A percentile compares a stretch with the other conserved stretches of the same genome.
These are phyloP conservation scores for Ephydatia muelleri DNA, from an alignment of 37 sponge, comb jelly and placozoan genomes.

Conservation along the genomic window DNA sequence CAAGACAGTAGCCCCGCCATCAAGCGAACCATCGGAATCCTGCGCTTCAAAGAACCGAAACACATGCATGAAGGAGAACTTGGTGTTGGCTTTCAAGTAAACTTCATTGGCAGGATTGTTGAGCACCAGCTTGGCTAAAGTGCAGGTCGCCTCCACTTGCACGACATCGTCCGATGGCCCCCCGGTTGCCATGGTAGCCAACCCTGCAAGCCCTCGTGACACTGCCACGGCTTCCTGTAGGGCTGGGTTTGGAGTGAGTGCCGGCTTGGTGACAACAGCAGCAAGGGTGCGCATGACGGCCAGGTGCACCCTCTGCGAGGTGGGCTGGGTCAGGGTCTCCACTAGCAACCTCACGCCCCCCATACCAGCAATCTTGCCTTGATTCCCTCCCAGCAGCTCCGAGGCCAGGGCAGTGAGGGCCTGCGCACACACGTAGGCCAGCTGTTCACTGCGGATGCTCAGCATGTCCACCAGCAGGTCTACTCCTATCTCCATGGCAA, in stretches of 20 bases:
- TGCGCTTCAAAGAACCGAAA: slow-evolving; percentile 55
- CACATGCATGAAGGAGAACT: slow-evolving; percentile 54
- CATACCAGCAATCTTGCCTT: slow-evolving; percentile 34
- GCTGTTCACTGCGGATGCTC: slow-evolving; percentile 44
- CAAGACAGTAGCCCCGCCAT: slow-evolving; percentile 70
- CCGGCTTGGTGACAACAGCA: slow-evolving; percentile 58
- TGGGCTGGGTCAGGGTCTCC: slow-evolving; percentile 41
- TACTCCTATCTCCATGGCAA: slow-evolving; percentile 81
- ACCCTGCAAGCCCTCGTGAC: slow-evolving; percentile 40
- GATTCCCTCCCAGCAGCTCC: slow-evolving; percentile 71
- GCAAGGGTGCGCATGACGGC: slow-evolving; percentile 57
- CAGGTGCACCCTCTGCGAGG: slow-evolving; percentile 59
- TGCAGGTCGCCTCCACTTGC: slow-evolving; percentile 62
- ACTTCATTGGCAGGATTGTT: slow-evolving; percentile 36
- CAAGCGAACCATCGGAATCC: slow-evolving; percentile 48
- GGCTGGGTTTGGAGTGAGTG: slow-evolving; percentile 47
- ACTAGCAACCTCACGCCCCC: slow-evolving; percentile 75
- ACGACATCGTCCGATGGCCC: slow-evolving; percentile 39
- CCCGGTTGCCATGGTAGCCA: slow-evolving; percentile 35
- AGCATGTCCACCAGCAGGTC: slow-evolving; percentile 74
- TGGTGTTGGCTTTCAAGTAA: slow-evolving; percentile 18
- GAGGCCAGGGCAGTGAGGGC: slow-evolving; percentile 76
- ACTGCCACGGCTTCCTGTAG: slow-evolving; percentile 53
- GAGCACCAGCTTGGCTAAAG: slow-evolving; percentile 69
- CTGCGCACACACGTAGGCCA: slow-evolving; percentile 77